Evolutionary conservation across 2,113 vertebrate species (phyloP).

Genomic region (Sciurus niger): DNA sequence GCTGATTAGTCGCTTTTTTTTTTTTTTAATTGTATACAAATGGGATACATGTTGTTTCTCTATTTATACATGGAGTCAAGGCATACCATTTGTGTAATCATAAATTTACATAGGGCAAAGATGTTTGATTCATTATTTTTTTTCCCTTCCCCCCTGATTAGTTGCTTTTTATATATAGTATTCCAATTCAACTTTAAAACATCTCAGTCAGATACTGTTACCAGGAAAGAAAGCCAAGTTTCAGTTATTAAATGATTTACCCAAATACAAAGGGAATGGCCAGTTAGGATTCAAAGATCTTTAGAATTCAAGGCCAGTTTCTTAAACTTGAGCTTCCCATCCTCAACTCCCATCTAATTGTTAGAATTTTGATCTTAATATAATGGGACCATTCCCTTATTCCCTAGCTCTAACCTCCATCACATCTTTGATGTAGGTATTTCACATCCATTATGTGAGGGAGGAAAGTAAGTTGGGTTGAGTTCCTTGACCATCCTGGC

Average conservation of each 20-base stretch:
- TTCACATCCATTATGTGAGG: not conserved
- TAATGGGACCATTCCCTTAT: not conserved
- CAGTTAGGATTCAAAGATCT: not conserved
- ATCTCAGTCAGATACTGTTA: not conserved
- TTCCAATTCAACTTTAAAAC: slow-evolving; percentile 9
- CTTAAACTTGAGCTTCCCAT: not conserved
- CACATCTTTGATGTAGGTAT: not conserved
- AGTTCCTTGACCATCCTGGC: not conserved
- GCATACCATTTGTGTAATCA: too few species aligned
- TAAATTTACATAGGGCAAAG: too few species aligned
- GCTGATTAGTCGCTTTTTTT: not conserved
- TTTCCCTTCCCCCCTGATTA: not conserved
- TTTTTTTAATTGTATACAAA: too few species aligned
- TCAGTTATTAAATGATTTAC: not conserved
- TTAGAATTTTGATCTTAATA: not conserved
- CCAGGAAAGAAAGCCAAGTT: not conserved
- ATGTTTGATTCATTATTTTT: too few species aligned
- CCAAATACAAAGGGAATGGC: not conserved
- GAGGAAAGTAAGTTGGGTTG: not conserved
- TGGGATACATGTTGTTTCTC: too few species aligned
- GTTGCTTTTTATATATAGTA: not conserved
- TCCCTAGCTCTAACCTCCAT: not conserved
- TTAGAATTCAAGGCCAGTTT: slow-evolving; percentile 26
- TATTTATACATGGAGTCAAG: too few species aligned
- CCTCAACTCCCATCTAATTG: not conserved